Conservation (phyloP, 2,113 vertebrate species). For the Haliaeetus leucogaster region DNA sequence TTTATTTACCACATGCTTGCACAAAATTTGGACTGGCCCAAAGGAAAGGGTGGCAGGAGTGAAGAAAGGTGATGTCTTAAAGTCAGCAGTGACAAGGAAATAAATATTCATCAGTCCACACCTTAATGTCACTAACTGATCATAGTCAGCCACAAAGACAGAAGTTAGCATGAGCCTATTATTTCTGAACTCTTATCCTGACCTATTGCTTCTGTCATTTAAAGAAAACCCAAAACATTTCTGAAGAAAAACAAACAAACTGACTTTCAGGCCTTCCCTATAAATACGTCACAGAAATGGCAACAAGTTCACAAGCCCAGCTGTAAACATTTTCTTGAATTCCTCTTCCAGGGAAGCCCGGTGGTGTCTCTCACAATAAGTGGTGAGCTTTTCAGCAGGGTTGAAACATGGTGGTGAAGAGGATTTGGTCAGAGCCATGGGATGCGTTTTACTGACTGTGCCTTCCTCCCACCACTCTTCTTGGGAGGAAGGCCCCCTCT, state of each 20-base stretch:
- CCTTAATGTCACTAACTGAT: background rate
- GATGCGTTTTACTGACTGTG: background rate
- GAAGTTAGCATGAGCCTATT: background rate
- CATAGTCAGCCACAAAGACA: background rate
- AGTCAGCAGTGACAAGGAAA: background rate
- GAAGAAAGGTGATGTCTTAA: background rate
- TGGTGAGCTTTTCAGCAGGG: background rate
- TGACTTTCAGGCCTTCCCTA: background rate
- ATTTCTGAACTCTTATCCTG: background rate
- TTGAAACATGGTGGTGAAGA: accelerated
- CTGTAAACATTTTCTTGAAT: background rate
- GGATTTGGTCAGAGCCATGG: background rate
- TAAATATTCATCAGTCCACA: background rate
- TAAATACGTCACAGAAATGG: background rate
- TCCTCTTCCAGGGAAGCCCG: background rate
- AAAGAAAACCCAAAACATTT: background rate
- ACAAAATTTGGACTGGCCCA: background rate
- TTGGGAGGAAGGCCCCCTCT: background rate
- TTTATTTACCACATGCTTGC: background rate
- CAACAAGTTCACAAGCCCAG: background rate
- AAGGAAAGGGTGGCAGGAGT: background rate
- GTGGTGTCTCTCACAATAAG: background rate
- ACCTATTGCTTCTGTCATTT: background rate
- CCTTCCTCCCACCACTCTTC: background rate
- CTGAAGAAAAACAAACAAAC: background rate